Conservation (phyloP, 2,888 invertebrate species). For the Agonopterix subpropinquella region DNA sequence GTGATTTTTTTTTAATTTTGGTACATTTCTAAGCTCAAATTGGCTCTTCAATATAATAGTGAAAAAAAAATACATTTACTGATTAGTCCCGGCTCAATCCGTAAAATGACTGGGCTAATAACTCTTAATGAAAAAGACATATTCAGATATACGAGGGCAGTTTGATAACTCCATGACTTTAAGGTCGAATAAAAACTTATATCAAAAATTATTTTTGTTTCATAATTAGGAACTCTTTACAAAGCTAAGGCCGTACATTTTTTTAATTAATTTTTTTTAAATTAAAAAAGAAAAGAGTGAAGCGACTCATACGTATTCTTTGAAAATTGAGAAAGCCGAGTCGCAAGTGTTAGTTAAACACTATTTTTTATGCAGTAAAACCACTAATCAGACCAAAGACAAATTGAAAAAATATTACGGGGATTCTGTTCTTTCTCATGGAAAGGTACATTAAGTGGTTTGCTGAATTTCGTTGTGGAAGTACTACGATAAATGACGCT, state of each 20-base stretch:
- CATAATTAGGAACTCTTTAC: not conserved
- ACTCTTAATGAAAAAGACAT: no score
- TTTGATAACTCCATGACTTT: not conserved
- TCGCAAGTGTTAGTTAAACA: no score
- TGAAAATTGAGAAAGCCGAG: not conserved
- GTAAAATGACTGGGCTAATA: no score
- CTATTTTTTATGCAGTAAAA: not conserved
- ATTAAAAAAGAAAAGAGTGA: not conserved
- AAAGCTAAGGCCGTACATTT: not conserved
- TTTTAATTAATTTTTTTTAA: not conserved
- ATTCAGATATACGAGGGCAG: not conserved
- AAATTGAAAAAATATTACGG: conserved; percentile 2
- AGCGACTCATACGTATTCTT: not conserved
- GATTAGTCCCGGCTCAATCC: no score
- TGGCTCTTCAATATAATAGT: no score
- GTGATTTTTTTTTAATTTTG: no score
- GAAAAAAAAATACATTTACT: no score
- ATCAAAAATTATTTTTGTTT: not conserved
- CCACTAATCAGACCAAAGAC: not conserved
- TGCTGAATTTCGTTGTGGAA: not conserved
- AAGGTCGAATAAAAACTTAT: not conserved
- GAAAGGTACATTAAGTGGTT: not conserved
- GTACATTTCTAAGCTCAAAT: no score
- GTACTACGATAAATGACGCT: not conserved
- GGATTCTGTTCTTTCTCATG: conserved; percentile 1